phyloP scores from a whole-genome alignment of 2,113 vertebrate genomes.

The Peucedramus taeniatus region DNA sequence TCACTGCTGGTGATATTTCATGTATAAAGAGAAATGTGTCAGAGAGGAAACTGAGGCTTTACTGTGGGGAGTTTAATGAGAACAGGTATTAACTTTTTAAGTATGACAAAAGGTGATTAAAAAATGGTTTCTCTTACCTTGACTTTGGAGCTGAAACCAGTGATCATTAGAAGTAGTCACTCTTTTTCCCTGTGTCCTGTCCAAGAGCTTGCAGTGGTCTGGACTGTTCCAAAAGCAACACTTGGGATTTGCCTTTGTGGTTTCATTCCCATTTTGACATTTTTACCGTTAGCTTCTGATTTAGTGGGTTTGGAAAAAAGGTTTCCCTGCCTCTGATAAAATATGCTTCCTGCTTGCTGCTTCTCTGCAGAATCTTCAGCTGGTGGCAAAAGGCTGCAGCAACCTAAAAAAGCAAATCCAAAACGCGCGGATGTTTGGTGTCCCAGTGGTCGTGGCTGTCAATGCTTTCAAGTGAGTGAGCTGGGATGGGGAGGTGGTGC shows the following conservation, averaged over 20 bases:
- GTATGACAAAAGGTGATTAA: background rate
- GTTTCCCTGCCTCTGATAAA: background rate
- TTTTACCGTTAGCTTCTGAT: background rate
- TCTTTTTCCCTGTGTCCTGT: background rate
- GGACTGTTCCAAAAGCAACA: background rate
- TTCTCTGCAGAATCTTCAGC: conserved; percentile 82
- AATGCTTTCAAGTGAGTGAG: conserved; percentile 92
- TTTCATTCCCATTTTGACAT: background rate
- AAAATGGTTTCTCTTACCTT: background rate
- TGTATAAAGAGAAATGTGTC: background rate
- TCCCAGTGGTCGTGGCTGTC: conserved; percentile 93
- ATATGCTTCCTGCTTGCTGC: background rate
- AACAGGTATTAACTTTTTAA: background rate
- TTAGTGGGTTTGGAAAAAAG: background rate
- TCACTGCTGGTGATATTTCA: background rate
- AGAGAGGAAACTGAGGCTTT: background rate
- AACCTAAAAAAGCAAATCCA: conserved; percentile 95
- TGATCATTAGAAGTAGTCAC: background rate
- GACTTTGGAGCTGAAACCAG: background rate
- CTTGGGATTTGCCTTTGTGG: background rate
- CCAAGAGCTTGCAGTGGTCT: background rate
- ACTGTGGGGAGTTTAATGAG: background rate
- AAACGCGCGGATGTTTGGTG: conserved; percentile 88
- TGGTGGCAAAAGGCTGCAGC: conserved; percentile 90
- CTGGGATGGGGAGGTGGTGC: background rate